Evolutionary conservation across 30 jellyfish, hydroid and myxozoan genomes (phyloP).

Genomic region (Mastigias papua): DNA sequence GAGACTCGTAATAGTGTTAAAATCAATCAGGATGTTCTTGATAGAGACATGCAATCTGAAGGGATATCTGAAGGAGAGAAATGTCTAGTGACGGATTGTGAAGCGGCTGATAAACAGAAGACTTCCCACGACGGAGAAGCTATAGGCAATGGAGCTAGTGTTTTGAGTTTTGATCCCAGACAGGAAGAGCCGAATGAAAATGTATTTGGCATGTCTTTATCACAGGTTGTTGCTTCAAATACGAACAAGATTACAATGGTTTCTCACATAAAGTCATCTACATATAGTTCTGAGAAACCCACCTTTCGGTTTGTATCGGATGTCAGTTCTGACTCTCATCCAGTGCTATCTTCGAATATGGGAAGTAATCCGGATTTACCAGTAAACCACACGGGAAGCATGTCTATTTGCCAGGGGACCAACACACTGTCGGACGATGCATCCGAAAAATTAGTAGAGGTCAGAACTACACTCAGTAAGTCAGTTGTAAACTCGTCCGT

Average conservation of each 20-base stretch:
- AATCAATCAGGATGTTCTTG: neutral
- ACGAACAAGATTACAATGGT: neutral
- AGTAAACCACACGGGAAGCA: neutral
- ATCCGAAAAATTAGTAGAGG: neutral
- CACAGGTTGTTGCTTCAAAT: neutral
- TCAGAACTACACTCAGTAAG: neutral
- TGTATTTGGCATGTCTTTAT: neutral
- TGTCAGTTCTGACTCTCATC: neutral
- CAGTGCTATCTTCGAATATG: neutral
- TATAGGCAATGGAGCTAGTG: neutral
- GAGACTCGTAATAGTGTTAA: neutral
- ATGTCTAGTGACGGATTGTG: neutral
- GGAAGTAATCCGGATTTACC: neutral
- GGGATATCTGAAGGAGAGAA: neutral
- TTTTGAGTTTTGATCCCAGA: neutral
- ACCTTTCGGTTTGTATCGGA: neutral
- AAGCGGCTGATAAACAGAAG: neutral
- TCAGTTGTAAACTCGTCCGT: neutral
- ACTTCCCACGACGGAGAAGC: neutral
- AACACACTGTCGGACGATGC: neutral
- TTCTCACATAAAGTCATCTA: neutral
- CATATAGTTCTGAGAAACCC: neutral
- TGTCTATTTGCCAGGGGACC: neutral
- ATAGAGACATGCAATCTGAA: neutral
- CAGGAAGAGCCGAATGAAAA: neutral